Base-by-base conservation (phyloP, 2,113 vertebrate species). In the Hystrix brachyura region DNA sequence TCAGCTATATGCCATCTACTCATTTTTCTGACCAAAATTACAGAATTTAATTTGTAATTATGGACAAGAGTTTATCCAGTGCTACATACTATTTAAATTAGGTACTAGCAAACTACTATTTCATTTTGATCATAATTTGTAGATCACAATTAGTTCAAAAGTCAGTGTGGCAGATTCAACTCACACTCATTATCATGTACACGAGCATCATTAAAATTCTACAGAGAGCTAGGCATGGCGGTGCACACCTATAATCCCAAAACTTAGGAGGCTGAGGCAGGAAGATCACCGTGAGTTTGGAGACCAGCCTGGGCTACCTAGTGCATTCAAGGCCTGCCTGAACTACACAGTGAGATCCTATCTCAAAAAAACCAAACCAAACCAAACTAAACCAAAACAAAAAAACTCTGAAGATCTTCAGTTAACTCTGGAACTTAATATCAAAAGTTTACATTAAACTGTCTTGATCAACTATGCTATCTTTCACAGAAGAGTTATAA, bases 1-100 rank as follows among this genome's bases (percentile, higher is more conserved):
- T 71, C 53, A 92, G 23, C 46, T 81, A n/a, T 81, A 59, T 76
- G 90, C 89, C n/a, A 69, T 19, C 59, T 85, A 29, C 48, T 21
- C 59, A 59, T 87, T 91, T 83, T 92, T 84, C 60, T 94, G 11
- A n/a, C 64, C 55, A 48, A 93, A 96, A 48, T 67, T 62, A 91
- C 23, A 93, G 29, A 91, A 82, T 51, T 38, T 38, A 38, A 38
- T 38, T 38, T 38, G 38, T 38, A 38, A 38, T 38, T 38, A 38
- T 38, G 38, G 95, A 94, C 23, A 94, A 93, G 55, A 27, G 18
- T 71, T 91, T 90, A 79, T 87, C 86, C 46, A 81, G 12, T 57
- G n/a, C 12, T 74, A 91, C 34, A 84, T 43, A 93, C 74, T 59
- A 62, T 71, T 83, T 59, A 69, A 62, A 10, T 67, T 62, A 85